A percentile compares a stretch with the other conserved stretches of the same genome.
Evolutionary conservation across 2,113 vertebrate species (phyloP).

Genomic region (Pipa parva): DNA sequence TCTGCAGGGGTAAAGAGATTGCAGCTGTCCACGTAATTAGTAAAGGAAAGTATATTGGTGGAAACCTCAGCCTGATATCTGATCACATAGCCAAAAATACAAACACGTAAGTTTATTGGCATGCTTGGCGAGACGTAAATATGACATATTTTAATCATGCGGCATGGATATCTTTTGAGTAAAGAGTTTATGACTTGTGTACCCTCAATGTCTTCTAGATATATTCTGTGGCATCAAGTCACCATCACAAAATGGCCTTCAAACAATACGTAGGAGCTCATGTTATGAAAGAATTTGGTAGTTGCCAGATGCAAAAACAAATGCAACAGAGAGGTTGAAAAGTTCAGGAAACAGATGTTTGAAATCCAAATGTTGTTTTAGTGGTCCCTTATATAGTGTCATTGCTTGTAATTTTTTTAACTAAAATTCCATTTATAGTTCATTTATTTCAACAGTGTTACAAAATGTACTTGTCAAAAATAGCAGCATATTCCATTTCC

Average conservation of each 20-base stretch:
- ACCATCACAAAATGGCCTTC: background rate
- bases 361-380: conserved; percentile 20
- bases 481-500: conserved; percentile 24
- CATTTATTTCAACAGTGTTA: conserved; percentile 31
- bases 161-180: too few species aligned
- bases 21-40: too few species aligned
- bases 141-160: too few species aligned
- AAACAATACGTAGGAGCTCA: conserved; percentile 13
- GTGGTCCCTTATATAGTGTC: conserved; percentile 17
- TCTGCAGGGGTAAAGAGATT: too few species aligned
- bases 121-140: too few species aligned
- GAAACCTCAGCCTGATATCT: too few species aligned
- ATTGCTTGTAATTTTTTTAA: conserved; percentile 20
- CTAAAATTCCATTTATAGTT: conserved; percentile 26
- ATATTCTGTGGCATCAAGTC: background rate
- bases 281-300: background rate
- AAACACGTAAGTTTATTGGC: too few species aligned
- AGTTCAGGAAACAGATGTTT: conserved; percentile 34
- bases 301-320: conserved; percentile 1
- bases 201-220: background rate
- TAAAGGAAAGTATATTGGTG: too few species aligned
- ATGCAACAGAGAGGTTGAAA: conserved; percentile 21
- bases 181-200: too few species aligned
- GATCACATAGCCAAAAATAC: too few species aligned
- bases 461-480: conserved; percentile 31